Evolutionary conservation across 2,113 vertebrate species (phyloP), one percentile per base, ranked within the genome.

Genomic region (Prochilodus magdalenae): DNA sequence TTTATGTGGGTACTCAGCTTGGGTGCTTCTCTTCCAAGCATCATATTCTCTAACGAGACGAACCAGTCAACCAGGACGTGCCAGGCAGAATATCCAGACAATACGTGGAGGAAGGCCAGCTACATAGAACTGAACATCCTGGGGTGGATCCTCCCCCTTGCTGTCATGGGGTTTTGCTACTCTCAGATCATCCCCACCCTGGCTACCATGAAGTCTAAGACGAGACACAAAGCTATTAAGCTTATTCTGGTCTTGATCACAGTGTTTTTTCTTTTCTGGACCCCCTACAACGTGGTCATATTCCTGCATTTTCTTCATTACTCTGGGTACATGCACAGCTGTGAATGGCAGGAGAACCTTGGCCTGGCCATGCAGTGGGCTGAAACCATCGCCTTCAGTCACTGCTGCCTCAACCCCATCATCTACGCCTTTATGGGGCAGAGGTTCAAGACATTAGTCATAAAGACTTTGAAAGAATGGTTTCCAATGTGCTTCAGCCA

Each of bases 261-360:
- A 0, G 71, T 88, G 0, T 97, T 97, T 60, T 94, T 99, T 47
- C 0, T 96, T 29, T 97, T 93, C 89, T 99, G 97, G 96, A 88
- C 92, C 0, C 97, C 97, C 0, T 87, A 95, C 81, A 96, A 98
- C 40, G 65, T 94, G 27, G 87, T 87, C 18, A 15, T 83, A 14
- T 85, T 94, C 67, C 33, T 94, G 22, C 0, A 0, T 0, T 87
- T 87, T 26, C 75, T 94, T 20, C 44, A 55, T 0, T 0, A 0
- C 0, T 0, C 16, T 0, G 11, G 1, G 0, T 11, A 82, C 24
- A 0, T 69, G 3, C 0, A 0, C 0, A 0, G 5, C 0, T 91
- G 91, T 51, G 0, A 27, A 0, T 15, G 40, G 11, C 0, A 65
- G 0, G 0, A 0, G 0, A 6, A 75, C 7, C 0, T 93, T 10